Percentiles rank a stretch among this genome's conserved stretches.
Evolutionary conservation across 2,888 invertebrate genomes (phyloP).

Genomic region (Elysia crispata): DNA sequence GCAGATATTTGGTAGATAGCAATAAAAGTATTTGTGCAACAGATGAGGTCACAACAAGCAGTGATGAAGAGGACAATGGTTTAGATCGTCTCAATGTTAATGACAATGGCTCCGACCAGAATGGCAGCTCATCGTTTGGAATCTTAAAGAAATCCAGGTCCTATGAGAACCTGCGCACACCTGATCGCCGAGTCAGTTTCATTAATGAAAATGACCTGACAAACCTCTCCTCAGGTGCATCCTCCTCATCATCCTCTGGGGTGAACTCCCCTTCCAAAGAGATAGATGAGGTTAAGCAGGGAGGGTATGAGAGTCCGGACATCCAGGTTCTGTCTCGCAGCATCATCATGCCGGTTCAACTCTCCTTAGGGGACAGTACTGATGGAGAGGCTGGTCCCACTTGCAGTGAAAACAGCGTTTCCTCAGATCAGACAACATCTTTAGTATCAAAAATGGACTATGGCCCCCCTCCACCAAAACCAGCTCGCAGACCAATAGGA

Average conservation of each 20-base stretch:
- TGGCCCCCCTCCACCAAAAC: not conserved
- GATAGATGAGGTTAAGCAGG: not conserved
- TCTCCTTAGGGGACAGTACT: conserved; percentile 6
- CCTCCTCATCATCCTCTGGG: conserved; percentile 32
- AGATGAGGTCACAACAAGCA: no score
- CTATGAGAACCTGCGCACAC: conserved; percentile 58
- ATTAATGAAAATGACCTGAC: conserved; percentile 43
- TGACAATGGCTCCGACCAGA: not conserved
- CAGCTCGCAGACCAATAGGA: conserved; percentile 5
- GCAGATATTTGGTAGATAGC: no score
- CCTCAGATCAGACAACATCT: not conserved
- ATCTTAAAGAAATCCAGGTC: conserved; percentile 63
- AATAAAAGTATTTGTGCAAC: no score
- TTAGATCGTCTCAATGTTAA: not conserved
- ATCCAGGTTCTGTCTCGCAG: conserved; percentile 42
- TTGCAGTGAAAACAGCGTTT: not conserved
- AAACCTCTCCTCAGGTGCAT: conserved; percentile 22
- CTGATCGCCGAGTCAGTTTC: conserved; percentile 55
- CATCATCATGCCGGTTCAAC: conserved; percentile 25
- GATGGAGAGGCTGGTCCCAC: conserved; percentile 24
- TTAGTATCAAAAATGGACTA: not conserved
- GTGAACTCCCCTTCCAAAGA: not conserved
- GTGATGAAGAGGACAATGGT: not conserved
- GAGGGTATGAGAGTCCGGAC: conserved; percentile 37
- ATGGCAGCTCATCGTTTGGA: conserved; percentile 39